Percentiles rank a stretch among this genome's conserved stretches.
phyloP scores from a whole-genome alignment of 2,113 vertebrate species.

The Gallinago media region DNA sequence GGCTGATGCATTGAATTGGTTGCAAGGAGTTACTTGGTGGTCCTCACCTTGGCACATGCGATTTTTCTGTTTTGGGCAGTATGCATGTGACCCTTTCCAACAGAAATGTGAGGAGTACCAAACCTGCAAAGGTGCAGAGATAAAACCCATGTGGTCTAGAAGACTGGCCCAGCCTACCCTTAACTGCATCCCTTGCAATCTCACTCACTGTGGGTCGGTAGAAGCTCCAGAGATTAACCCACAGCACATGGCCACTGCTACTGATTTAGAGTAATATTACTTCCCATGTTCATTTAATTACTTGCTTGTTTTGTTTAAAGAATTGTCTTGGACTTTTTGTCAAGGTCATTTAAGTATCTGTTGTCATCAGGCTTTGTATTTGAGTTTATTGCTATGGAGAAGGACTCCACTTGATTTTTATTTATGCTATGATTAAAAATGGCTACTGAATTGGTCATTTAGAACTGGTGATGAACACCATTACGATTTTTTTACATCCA shows the following conservation, averaged over 20 bases:
- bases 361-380: neutral
- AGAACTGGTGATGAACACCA: neutral
- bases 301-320: neutral
- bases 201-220: neutral
- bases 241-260: neutral
- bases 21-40: neutral
- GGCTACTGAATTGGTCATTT: neutral
- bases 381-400: neutral
- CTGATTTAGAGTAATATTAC: neutral
- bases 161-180: neutral
- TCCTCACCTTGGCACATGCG: neutral
- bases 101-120: neutral
- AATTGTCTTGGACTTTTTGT: neutral
- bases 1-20: rapidly evolving
- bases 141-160: neutral
- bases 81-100: rapidly evolving
- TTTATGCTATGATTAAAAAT: neutral
- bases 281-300: neutral
- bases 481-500: neutral
- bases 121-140: neutral
- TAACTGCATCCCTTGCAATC: neutral
- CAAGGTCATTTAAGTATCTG: neutral
- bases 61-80: neutral
- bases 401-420: neutral
- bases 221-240: neutral